Conservation (phyloP, 92 coral and sea anemone genomes). For the Palythoa caribaeorum region DNA sequence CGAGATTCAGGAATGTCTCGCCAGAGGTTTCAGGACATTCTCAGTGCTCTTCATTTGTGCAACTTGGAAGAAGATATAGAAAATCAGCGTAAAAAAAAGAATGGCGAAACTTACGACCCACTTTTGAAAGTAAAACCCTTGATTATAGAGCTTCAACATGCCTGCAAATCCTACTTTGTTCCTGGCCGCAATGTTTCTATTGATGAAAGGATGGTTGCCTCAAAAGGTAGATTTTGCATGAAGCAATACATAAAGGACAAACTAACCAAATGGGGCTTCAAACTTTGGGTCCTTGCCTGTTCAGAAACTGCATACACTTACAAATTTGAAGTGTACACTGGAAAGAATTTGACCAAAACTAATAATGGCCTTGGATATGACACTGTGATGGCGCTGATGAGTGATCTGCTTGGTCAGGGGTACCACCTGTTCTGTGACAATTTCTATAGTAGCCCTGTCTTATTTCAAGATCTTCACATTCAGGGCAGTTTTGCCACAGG, state of each 20-base stretch:
- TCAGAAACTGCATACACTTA: constrained; percentile 37
- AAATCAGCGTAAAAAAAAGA: constrained; percentile 44
- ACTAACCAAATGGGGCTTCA: not conserved
- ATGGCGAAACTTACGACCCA: constrained; percentile 22
- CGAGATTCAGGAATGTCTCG: constrained; percentile 42
- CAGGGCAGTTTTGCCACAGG: constrained; percentile 56
- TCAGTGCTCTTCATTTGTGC: constrained; percentile 50
- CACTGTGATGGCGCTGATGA: constrained; percentile 50
- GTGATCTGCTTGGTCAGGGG: constrained; percentile 36
- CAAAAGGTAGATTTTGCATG: not conserved
- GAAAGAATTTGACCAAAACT: constrained; percentile 40
- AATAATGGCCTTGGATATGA: constrained; percentile 55
- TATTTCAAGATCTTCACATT: constrained; percentile 39
- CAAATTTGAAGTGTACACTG: constrained; percentile 53
- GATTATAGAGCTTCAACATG: not conserved
- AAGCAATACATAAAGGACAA: constrained; percentile 5
- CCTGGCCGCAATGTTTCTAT: not conserved
- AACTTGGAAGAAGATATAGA: constrained; percentile 49
- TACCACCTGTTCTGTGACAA: constrained; percentile 59
- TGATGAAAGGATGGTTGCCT: not conserved
- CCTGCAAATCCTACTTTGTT: not conserved
- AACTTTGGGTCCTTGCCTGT: constrained; percentile 33
- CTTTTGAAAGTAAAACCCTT: constrained; percentile 29
- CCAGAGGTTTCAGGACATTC: constrained; percentile 43
- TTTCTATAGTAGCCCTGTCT: constrained; percentile 59